Evolutionary conservation across 2,888 invertebrate genomes (phyloP), one percentile per base, ranked within the genome.

Genomic region (Ennomos quercinarius): DNA sequence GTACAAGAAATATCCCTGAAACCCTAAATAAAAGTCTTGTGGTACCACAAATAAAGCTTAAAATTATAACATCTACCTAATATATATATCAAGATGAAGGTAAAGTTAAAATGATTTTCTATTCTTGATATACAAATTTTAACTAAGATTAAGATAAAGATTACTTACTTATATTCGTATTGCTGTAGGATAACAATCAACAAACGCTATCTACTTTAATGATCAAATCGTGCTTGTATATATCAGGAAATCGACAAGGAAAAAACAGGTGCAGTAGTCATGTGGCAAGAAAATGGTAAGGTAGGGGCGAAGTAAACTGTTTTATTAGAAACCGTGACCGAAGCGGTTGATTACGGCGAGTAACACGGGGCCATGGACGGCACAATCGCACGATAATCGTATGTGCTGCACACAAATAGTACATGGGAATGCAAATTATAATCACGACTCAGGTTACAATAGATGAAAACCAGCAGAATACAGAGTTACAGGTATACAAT

Each of bases 261-360:
- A 65, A 61, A 64, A 64, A 56, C 49, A 48, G 50, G 49, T 35
- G 27, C 27, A 27, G 4, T 27, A 6, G 42, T 47, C 43, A 36
- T 60, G 51, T 43, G 55, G 57, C 52, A 64, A 65, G 66, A 57
- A 69, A 68, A 69, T 62, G 38, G 55, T 53, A 56, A 36, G 43
- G 49, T 46, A 61, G 50, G 17, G 60, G 48, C 55, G 12, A 43
- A 53, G 53, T 52, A 49, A 57, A 61, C 52, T 44, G 65, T 67
- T 71, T 71, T 70, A 58, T 70, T 71, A 70, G 75, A 75, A 76
- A 72, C 78, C 77, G 75, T 80, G 80, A 78, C 76, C 71, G 70
- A 67, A 66, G 61, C 66, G 61, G 69, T 67, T 75, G 70, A 78
- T 78, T 71, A 75, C 68, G 68, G 70, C 74, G 68, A 72, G 67